Conservation (phyloP, 2,797 vertebrate species). For the Decapterus maruadsi region DNA sequence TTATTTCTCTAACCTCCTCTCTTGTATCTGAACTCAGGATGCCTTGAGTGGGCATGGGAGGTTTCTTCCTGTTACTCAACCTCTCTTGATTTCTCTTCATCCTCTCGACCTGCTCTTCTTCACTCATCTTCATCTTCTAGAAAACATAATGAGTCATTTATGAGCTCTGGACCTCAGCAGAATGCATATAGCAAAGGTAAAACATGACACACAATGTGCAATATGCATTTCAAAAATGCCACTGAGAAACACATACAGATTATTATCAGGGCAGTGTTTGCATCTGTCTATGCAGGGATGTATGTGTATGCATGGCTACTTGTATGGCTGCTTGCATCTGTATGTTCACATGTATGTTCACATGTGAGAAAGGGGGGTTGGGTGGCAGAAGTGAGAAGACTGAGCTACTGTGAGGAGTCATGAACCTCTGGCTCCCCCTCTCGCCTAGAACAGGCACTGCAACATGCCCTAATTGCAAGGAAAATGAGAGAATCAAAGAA, state of each 20-base stretch:
- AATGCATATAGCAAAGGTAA: slow-evolving; percentile 13
- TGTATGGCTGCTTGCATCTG: slow-evolving; percentile 13
- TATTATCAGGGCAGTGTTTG: slow-evolving; percentile 2
- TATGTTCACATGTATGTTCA: slow-evolving; percentile 12
- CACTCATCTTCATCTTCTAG: slow-evolving; percentile 79
- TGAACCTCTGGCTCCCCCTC: slow-evolving; percentile 70
- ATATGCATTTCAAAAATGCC: slow-evolving; percentile 15
- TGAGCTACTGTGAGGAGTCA: slow-evolving; percentile 28
- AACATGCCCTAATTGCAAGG: slow-evolving; percentile 79
- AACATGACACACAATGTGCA: background rate
- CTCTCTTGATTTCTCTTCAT: slow-evolving; percentile 79
- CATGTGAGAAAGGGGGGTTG: slow-evolving; percentile 52
- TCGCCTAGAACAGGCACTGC: slow-evolving; percentile 55
- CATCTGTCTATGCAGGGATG: slow-evolving; percentile 19
- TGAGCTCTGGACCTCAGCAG: slow-evolving; percentile 18
- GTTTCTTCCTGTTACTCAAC: slow-evolving; percentile 71
- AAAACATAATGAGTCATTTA: slow-evolving; percentile 42
- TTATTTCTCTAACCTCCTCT: slow-evolving; percentile 71
- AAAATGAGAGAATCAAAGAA: slow-evolving; percentile 76
- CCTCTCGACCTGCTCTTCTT: slow-evolving; percentile 80
- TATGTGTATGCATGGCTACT: background rate
- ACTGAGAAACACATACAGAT: background rate
- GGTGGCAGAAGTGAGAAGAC: slow-evolving; percentile 36
- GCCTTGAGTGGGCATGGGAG: slow-evolving; percentile 32
- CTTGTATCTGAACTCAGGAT: slow-evolving; percentile 61